Evolutionary conservation across 2,888 invertebrate species (phyloP).

Genomic region (Antitype chi): DNA sequence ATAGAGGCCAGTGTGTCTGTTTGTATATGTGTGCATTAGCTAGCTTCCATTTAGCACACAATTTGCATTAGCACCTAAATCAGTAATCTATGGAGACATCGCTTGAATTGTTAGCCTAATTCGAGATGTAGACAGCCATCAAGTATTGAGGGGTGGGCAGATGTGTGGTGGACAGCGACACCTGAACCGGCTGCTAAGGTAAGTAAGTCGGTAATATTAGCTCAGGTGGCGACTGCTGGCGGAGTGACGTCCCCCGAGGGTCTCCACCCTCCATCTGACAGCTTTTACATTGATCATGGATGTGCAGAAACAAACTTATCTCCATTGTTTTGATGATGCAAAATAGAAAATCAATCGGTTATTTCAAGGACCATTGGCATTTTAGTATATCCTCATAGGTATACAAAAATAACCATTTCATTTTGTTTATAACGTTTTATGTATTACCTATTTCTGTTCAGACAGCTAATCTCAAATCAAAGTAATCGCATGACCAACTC

Average conservation of each 20-base stretch:
- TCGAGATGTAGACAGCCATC: slow-evolving; percentile 80
- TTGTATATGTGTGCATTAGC: slow-evolving; percentile 39
- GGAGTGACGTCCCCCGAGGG: slow-evolving; percentile 42
- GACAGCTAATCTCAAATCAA: slow-evolving; percentile 6
- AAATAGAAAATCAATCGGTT: slow-evolving; percentile 2
- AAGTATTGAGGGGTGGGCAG: slow-evolving; percentile 81
- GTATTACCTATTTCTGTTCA: background rate
- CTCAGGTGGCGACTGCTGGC: slow-evolving; percentile 51
- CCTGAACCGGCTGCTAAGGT: slow-evolving; percentile 63
- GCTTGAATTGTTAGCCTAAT: slow-evolving; percentile 75
- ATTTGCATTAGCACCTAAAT: slow-evolving; percentile 71
- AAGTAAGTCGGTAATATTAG: slow-evolving; percentile 77
- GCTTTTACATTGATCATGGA: slow-evolving; percentile 44
- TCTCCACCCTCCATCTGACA: slow-evolving; percentile 21
- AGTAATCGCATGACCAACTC: slow-evolving; percentile 32
- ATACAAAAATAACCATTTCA: background rate
- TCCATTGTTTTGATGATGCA: background rate
- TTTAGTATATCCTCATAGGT: background rate
- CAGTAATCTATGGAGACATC: slow-evolving; percentile 72
- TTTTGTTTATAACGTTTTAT: background rate
- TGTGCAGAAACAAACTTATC: slow-evolving; percentile 11
- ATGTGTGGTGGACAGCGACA: slow-evolving; percentile 70
- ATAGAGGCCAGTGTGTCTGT: slow-evolving; percentile 16
- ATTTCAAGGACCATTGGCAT: background rate
- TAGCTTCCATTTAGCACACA: slow-evolving; percentile 54